Conservation (phyloP, 2,113 vertebrate species). For the Bolborhynchus lineola region DNA sequence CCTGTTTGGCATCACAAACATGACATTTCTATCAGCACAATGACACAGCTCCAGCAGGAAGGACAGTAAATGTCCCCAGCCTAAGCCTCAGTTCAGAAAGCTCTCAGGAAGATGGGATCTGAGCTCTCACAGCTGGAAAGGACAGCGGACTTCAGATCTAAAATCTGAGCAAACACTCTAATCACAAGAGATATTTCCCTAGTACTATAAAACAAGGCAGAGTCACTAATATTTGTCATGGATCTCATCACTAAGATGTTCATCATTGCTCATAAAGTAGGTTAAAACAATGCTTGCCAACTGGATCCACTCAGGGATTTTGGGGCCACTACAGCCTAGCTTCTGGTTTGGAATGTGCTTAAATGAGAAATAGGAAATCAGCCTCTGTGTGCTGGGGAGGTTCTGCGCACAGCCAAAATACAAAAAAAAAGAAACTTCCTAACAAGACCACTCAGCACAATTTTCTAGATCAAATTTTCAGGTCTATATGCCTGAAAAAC, state of each 20-base stretch:
- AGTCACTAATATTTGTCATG: background rate
- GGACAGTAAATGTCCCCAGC: background rate
- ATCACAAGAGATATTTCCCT: background rate
- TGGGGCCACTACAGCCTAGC: background rate
- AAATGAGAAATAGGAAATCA: background rate
- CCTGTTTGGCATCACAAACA: background rate
- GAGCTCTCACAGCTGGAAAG: background rate
- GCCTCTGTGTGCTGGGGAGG: background rate
- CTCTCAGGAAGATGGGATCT: background rate
- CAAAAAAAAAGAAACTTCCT: background rate
- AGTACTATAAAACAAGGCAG: background rate
- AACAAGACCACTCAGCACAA: background rate
- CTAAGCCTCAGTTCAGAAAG: background rate
- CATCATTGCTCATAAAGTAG: background rate
- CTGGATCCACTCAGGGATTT: background rate
- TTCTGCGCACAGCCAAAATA: background rate
- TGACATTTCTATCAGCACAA: background rate
- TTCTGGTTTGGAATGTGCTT: background rate
- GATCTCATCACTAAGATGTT: background rate
- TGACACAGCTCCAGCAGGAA: background rate
- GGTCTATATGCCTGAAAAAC: background rate
- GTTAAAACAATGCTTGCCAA: background rate
- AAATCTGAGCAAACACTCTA: background rate
- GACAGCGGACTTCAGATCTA: background rate
- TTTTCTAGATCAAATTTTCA: background rate